Evolutionary conservation across 2,797 vertebrate genomes (phyloP), one percentile per base, ranked within the genome.

Genomic region (Calcarius lapponicus): DNA sequence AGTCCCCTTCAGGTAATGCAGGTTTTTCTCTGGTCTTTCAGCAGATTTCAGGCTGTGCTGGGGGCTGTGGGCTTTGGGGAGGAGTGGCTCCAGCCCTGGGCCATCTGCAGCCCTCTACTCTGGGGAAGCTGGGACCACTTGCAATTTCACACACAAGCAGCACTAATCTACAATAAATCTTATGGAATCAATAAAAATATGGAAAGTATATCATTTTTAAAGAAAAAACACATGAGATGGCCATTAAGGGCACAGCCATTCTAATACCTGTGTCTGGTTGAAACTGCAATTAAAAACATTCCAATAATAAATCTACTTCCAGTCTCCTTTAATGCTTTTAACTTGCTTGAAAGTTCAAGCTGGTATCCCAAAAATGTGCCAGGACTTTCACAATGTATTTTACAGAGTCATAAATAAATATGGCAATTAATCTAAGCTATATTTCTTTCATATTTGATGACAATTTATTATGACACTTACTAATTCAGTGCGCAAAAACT

Each of bases 401-500:
- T 98, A 98, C 98, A 97, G 98, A 96, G 97, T 97, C 98, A 98
- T 98, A 98, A 98, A 98, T 98, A 98, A 98, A 98, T 97, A 98
- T 18, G 86, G 97, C 97, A 97, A 98, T 98, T 97, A 97, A 97
- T 98, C 96, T 95, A 65, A 78, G 94, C 97, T 92, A 38, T 98
- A 98, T 98, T 98, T 98, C 98, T 98, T 98, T 98, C 97, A 95
- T 97, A 96, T 98, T 94, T 97, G 97, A 97, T 97, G 97, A 97
- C 97, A 97, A 98, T 98, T 98, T 98, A 98, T 98, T 96, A 97
- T 90, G 95, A 97, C 97, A 89, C 92, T 96, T 96, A 95, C 93
- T 98, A 93, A 91, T 97, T 98, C 92, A 57, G 92, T 96, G 96
- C 96, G 97, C 96, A 97, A 97, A 97, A 97, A 97, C 96, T 98